These are phyloP conservation scores for Petrocephalus schoutedeni DNA, from an alignment of 2,797 vertebrate genomes.

Conservation along the genomic window DNA sequence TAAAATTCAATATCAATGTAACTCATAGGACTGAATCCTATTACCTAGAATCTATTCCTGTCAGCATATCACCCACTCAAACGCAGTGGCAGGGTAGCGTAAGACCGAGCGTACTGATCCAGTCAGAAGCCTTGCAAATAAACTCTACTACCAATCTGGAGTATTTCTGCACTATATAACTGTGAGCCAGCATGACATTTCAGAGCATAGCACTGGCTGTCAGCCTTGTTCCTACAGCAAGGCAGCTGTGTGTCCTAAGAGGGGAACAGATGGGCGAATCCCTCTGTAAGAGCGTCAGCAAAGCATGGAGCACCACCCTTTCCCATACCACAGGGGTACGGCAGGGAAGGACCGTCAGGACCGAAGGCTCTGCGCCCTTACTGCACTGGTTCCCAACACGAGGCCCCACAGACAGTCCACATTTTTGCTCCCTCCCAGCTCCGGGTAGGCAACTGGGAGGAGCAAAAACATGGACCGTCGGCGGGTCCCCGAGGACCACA, in stretches of 20 bases:
- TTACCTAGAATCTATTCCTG: background rate
- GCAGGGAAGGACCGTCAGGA: background rate
- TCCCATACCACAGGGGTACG: background rate
- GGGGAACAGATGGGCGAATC: background rate
- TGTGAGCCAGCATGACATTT: background rate
- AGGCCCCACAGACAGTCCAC: no score
- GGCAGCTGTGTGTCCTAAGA: background rate
- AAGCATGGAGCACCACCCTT: background rate
- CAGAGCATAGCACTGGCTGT: background rate
- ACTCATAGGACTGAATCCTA: background rate
- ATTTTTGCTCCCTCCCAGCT: no score
- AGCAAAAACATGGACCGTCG: no score
- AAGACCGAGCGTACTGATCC: background rate
- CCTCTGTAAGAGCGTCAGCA: background rate
- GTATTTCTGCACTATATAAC: background rate
- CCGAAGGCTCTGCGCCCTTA: background rate
- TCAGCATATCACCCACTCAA: background rate
- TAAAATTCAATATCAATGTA: background rate
- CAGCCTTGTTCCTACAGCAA: background rate
- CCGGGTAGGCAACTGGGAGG: no score
- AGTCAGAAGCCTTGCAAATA: background rate
- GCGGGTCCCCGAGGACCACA: no score
- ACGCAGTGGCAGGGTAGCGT: background rate
- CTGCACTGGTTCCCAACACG: no score
- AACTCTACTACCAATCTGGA: background rate